These are phyloP conservation scores for pig (Sus scrofa) DNA, from an alignment of 2,113 vertebrate species.

Conservation along the genomic window DNA sequence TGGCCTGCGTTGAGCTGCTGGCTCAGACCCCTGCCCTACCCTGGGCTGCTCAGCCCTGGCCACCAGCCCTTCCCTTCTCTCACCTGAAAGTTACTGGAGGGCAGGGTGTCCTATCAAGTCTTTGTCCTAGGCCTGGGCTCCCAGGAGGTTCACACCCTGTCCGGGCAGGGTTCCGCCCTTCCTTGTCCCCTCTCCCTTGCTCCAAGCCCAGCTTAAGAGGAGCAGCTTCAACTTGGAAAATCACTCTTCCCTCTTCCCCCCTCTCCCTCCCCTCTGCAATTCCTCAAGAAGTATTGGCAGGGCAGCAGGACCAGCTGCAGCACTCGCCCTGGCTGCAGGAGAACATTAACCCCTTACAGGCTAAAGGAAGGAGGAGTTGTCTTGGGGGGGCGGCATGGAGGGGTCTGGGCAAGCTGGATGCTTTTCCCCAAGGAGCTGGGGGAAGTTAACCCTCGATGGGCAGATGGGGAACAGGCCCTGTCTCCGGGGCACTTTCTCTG, in stretches of 20 bases:
- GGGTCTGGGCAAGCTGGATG: background rate
- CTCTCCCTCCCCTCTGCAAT: background rate
- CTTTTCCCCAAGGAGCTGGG: background rate
- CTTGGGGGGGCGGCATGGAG: background rate
- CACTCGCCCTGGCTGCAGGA: background rate
- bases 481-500: background rate
- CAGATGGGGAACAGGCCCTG: background rate
- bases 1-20: background rate
- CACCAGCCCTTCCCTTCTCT: background rate
- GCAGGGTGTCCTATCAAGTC: background rate
- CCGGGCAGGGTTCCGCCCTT: background rate
- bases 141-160: background rate
- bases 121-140: background rate
- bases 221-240: slow-evolving; percentile 32
- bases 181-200: background rate
- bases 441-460: background rate
- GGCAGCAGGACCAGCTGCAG: background rate
- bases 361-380: background rate
- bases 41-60: background rate
- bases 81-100: background rate
- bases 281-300: slow-evolving; percentile 56
- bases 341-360: background rate
- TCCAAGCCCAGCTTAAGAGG: background rate
- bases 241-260: background rate
- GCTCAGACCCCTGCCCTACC: background rate